Evolutionary conservation across 2,113 vertebrate species (phyloP).

Genomic region (Ochotona curzoniae): DNA sequence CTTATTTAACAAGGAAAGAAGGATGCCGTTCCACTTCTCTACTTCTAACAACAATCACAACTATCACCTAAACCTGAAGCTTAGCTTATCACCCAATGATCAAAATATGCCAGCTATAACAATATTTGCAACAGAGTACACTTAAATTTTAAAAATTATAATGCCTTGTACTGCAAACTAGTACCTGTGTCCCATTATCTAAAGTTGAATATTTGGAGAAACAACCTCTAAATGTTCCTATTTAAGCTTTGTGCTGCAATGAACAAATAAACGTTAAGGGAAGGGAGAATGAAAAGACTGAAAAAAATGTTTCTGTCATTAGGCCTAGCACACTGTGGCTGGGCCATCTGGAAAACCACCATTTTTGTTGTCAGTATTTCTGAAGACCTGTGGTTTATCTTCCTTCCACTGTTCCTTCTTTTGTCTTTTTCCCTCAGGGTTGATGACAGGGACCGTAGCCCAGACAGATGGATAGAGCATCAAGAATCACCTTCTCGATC

Average conservation of each 20-base stretch:
- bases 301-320: neutral
- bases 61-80: neutral
- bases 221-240: neutral
- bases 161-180: neutral
- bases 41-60: neutral
- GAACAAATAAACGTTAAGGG: neutral
- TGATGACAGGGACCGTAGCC: neutral
- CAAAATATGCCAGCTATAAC: neutral
- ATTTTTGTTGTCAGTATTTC: neutral
- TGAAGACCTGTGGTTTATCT: neutral
- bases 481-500: neutral
- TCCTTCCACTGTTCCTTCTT: neutral
- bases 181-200: neutral
- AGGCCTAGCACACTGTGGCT: neutral
- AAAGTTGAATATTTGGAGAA: neutral
- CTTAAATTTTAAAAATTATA: neutral
- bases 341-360: neutral
- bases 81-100: neutral
- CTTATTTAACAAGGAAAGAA: neutral
- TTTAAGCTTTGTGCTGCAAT: neutral
- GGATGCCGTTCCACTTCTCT: neutral
- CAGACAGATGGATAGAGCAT: neutral
- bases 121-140: neutral
- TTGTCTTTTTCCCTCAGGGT: neutral
- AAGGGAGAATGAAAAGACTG: neutral